phyloP scores from a whole-genome alignment of 2,113 vertebrate species.

The Lophura nycthemera region DNA sequence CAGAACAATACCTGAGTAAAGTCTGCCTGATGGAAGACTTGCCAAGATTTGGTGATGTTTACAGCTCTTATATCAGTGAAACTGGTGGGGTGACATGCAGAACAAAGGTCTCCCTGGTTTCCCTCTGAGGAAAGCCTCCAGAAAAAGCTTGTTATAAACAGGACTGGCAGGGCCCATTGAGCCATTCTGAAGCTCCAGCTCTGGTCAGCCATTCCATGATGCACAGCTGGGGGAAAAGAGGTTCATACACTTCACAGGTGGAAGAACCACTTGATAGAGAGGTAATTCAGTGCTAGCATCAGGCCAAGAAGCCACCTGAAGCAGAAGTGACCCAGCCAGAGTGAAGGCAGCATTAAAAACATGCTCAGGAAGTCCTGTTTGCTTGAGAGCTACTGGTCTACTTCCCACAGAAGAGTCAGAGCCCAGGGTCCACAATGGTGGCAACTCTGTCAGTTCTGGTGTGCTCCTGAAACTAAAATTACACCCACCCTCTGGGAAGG shows the following conservation, averaged over 20 bases:
- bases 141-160: too few relatives aligned
- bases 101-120: background rate
- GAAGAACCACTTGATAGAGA: background rate
- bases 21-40: background rate
- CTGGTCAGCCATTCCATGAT: background rate
- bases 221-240: background rate
- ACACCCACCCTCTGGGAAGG: background rate
- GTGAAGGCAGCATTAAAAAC: background rate
- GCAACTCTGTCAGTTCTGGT: background rate
- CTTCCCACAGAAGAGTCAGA: background rate
- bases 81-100: too few relatives aligned
- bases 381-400: background rate
- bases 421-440: background rate
- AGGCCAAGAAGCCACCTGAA: background rate
- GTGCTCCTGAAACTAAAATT: background rate
- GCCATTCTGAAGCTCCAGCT: background rate
- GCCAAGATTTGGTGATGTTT: background rate
- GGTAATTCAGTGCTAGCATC: background rate
- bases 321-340: background rate
- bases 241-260: background rate
- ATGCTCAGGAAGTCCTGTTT: background rate
- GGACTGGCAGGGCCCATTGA: background rate
- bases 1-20: background rate
- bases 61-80: background rate
- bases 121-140: background rate